phyloP scores from a whole-genome alignment of 2,888 invertebrate species.

The Himalopsyche japonica region DNA sequence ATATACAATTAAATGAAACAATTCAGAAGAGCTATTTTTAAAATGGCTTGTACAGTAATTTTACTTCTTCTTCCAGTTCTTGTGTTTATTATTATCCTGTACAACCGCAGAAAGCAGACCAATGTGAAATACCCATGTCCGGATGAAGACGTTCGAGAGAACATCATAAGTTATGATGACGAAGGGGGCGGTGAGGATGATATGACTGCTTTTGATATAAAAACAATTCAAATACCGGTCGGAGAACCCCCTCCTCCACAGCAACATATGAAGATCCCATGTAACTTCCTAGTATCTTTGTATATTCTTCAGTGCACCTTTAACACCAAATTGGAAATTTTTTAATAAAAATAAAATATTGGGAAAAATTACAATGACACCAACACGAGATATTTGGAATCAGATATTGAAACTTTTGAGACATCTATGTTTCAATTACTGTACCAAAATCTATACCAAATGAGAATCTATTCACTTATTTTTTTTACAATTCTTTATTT shows the following conservation, averaged over 20 bases:
- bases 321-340: background rate
- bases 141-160: conserved; percentile 98
- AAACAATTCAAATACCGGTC: conserved; percentile 94
- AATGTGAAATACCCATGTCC: conserved; percentile 96
- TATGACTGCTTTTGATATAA: conserved; percentile 99
- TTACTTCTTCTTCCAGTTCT: conserved; percentile 67
- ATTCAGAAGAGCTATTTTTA: conserved; percentile 2
- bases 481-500: background rate
- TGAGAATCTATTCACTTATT: too few species aligned
- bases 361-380: background rate
- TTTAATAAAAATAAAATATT: background rate
- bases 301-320: conserved; percentile 6
- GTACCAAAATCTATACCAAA: background rate
- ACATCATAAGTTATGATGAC: conserved; percentile 98
- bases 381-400: background rate
- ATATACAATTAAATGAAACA: background rate
- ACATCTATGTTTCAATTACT: background rate
- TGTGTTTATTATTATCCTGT: conserved; percentile 93
- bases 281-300: conserved; percentile 51
- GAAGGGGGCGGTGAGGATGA: conserved; percentile 99
- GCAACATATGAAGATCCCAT: conserved; percentile 75
- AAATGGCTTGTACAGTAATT: background rate
- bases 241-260: conserved; percentile 75
- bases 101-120: conserved; percentile 89
- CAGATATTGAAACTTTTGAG: background rate